phyloP scores from a whole-genome alignment of 2,113 vertebrate species.

The Rattus norvegicus region DNA sequence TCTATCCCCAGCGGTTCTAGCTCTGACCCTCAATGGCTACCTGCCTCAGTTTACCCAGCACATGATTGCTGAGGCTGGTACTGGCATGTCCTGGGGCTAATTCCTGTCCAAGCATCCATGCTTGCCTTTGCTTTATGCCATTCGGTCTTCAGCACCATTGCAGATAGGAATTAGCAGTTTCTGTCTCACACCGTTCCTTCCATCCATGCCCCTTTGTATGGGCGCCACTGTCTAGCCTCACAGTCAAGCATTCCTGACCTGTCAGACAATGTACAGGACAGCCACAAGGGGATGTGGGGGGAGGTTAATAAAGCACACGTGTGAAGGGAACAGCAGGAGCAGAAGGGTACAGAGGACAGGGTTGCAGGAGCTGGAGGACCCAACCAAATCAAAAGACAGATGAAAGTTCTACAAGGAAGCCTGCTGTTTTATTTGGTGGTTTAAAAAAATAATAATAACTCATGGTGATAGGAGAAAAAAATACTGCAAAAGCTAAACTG shows the following conservation, averaged over 20 bases:
- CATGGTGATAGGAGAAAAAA: neutral
- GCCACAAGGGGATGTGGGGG: neutral
- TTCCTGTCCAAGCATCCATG: neutral
- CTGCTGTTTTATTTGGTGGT: neutral
- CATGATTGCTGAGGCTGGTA: too few species aligned
- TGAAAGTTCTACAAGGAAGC: neutral
- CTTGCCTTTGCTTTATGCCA: neutral
- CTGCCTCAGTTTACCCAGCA: too few species aligned
- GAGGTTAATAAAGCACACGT: neutral
- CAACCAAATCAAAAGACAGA: neutral
- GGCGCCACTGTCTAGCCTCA: neutral
- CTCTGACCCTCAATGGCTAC: too few species aligned
- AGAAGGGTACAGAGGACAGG: neutral
- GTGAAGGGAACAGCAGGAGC: neutral
- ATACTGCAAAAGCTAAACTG: neutral
- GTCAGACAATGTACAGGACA: neutral
- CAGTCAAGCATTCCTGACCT: neutral
- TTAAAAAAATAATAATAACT: too few species aligned
- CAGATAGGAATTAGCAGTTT: neutral
- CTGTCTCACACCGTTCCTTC: neutral
- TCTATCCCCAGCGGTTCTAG: too few species aligned
- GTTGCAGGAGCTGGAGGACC: neutral
- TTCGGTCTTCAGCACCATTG: neutral
- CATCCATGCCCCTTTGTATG: neutral
- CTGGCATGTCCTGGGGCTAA: too few species aligned